Base-by-base conservation (phyloP, 1,140 invertebrate species). In the Drosophila mayri region DNA sequence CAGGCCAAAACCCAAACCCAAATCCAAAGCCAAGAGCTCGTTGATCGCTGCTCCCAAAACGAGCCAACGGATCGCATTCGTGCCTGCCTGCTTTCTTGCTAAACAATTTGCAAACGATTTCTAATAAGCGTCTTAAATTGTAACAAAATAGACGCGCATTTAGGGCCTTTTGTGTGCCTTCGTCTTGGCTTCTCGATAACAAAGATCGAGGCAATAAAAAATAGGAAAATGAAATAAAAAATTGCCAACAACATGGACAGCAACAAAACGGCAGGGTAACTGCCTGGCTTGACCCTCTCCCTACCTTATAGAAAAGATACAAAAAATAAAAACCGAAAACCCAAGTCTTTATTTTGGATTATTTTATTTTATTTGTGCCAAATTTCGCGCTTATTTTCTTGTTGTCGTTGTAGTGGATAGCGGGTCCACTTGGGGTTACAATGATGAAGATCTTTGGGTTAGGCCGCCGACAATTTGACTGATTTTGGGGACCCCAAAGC, bases 91-190 rank as follows among this genome's bases (percentile, higher is more conserved):
- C 85, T 88, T 84, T 81, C 74, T 88, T 78, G 84, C 81, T 73
- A 87, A 87, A 88, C 84, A 88, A 88, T 88, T 88, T 88, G 84
- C 84, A 90, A 88, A 81, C 84, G 84, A 85, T 88, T 88, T 88
- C 84, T 88, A 88, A 88, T 88, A 88, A 88, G 85, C 85, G 84
- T 90, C 84, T 90, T 88, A 88, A 88, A 88, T 88, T 88, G 84
- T 88, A 88, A 90, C 84, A 85, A 90, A 90, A 88, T 88, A 88
- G 81, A 88, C 81, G 86, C 86, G 84, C 84, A 85, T 90, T 88
- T 90, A 90, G 84, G 84, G 85, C 65, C 83, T 64, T 85, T 86
- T 88, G 83, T 85, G 79, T 60, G 74, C 74, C 72, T 57, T 65
- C 10, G 64, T 44, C 20, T 37, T 25, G 14, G 52, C 44, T 38